phyloP scores from a whole-genome alignment of 2,888 invertebrate genomes.

The Cephus pulcher region DNA sequence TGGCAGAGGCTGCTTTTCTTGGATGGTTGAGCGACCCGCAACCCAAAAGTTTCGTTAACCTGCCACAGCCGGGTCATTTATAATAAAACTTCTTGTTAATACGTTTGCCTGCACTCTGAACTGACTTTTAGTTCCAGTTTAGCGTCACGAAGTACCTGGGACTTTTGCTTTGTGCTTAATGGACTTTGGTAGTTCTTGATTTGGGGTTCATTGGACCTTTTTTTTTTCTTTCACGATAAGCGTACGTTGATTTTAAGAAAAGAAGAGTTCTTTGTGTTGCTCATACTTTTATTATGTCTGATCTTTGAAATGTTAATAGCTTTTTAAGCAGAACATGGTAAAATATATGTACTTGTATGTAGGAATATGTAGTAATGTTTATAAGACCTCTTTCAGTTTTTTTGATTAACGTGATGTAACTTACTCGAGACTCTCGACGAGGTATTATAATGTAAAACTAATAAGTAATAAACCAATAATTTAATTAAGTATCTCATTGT shows the following conservation, averaged over 20 bases:
- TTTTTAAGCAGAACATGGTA: background rate
- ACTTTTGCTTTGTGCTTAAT: background rate
- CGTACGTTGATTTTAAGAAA: background rate
- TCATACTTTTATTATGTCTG: background rate
- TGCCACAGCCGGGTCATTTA: background rate
- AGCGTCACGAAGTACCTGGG: background rate
- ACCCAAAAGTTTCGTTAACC: background rate
- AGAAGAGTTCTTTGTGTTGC: background rate
- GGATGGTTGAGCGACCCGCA: background rate
- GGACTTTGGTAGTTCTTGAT: background rate
- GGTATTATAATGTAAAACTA: background rate
- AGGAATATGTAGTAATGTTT: no score
- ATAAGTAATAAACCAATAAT: background rate
- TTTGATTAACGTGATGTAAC: no score
- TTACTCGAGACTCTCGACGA: no score
- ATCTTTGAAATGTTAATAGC: background rate
- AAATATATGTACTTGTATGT: background rate
- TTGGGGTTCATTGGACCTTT: background rate
- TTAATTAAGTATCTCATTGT: background rate
- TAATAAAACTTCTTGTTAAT: background rate
- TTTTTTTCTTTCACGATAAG: background rate
- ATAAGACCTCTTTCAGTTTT: no score
- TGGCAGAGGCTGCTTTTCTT: background rate
- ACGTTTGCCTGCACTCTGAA: background rate
- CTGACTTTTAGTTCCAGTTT: background rate